Percentiles rank a stretch among this genome's conserved stretches.
Conservation (phyloP, 2,113 vertebrate genomes). For the Thunnus maccoyii region DNA sequence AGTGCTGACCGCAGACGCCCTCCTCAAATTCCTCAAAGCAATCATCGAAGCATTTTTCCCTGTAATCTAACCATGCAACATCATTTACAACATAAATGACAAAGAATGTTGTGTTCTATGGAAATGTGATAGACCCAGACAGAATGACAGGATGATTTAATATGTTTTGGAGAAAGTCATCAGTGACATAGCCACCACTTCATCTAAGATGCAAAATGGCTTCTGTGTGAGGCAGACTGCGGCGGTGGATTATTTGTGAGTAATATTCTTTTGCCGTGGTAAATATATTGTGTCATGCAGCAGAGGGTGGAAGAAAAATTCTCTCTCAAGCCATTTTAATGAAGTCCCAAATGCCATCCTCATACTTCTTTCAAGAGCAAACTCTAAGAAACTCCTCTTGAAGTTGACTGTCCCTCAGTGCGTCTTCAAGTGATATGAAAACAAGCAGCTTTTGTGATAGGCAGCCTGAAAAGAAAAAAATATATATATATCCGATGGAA, state of each 20-base stretch:
- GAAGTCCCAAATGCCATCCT: constrained; percentile 84
- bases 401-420: constrained; percentile 68
- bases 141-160: constrained; percentile 72
- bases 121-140: constrained; percentile 66
- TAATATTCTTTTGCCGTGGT: constrained; percentile 68
- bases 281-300: constrained; percentile 79
- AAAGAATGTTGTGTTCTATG: constrained; percentile 45
- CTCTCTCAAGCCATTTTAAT: constrained; percentile 83
- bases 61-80: constrained; percentile 63
- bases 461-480: constrained; percentile 11
- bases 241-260: constrained; percentile 76
- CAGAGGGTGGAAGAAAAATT: constrained; percentile 78
- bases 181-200: constrained; percentile 67
- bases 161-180: constrained; percentile 59
- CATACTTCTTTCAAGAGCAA: constrained; percentile 71
- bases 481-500: not conserved
- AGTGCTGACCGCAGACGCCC: constrained; percentile 45
- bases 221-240: constrained; percentile 56
- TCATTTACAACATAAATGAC: constrained; percentile 63
- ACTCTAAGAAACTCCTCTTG: constrained; percentile 62
- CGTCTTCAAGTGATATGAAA: constrained; percentile 66
- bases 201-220: constrained; percentile 74
- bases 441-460: constrained; percentile 60
- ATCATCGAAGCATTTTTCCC: constrained; percentile 47
- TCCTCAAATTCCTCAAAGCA: constrained; percentile 65